phyloP scores from a whole-genome alignment of 2,888 invertebrate genomes.

The Ichneumoninae sp. region DNA sequence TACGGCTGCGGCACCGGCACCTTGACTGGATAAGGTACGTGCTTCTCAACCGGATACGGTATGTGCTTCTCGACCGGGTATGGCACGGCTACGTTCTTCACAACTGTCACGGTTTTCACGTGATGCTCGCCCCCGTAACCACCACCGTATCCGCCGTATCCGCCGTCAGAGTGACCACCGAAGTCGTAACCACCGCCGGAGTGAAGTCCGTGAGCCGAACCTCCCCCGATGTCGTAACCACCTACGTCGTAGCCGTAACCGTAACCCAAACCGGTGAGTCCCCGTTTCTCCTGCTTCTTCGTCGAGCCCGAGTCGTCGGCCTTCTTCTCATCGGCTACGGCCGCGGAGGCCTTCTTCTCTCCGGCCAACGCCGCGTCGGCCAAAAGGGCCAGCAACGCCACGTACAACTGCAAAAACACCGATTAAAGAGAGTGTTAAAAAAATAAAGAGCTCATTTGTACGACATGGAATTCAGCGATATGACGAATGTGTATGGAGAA shows the following conservation, averaged over 20 bases:
- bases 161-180: slow-evolving; percentile 77
- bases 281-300: slow-evolving; percentile 93
- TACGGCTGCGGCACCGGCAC: slow-evolving; percentile 89
- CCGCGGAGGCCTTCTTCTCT: slow-evolving; percentile 85
- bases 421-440: slow-evolving; percentile 31
- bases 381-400: slow-evolving; percentile 91
- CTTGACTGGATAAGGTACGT: slow-evolving; percentile 87
- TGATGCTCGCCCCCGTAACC: slow-evolving; percentile 86
- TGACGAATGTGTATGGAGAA: neutral
- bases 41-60: slow-evolving; percentile 89
- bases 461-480: neutral
- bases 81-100: slow-evolving; percentile 87
- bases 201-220: slow-evolving; percentile 72
- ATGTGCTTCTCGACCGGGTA: slow-evolving; percentile 81
- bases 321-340: slow-evolving; percentile 77
- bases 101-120: slow-evolving; percentile 88
- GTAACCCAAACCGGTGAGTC: slow-evolving; percentile 91
- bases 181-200: slow-evolving; percentile 81
- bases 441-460: neutral
- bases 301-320: slow-evolving; percentile 60
- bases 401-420: slow-evolving; percentile 86
- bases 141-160: slow-evolving; percentile 80
- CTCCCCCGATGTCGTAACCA: slow-evolving; percentile 90
- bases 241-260: slow-evolving; percentile 92
- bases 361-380: slow-evolving; percentile 88